phyloP scores from a whole-genome alignment of 2,797 vertebrate species.

The Amblyraja radiata region DNA sequence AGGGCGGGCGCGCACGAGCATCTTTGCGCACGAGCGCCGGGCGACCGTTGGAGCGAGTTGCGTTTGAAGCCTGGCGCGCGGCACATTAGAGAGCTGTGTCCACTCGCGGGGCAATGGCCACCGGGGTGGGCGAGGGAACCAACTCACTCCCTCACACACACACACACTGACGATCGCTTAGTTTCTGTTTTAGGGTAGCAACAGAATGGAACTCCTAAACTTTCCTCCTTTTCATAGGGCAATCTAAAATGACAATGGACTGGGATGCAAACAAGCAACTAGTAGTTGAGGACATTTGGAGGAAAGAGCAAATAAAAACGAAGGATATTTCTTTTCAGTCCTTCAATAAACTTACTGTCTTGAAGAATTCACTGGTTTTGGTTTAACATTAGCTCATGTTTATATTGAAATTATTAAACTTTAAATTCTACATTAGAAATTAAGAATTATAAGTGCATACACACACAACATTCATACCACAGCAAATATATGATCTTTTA shows the following conservation, averaged over 20 bases:
- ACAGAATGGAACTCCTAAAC: neutral
- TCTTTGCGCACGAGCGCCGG: neutral
- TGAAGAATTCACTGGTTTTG: neutral
- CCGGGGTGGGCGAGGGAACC: neutral
- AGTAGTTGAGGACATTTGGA: neutral
- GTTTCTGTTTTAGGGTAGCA: no score
- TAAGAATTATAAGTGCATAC: neutral
- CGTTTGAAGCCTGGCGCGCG: neutral
- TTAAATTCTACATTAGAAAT: no score
- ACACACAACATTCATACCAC: neutral
- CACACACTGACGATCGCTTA: no score
- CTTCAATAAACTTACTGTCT: neutral
- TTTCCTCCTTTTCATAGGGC: neutral
- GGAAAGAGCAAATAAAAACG: neutral
- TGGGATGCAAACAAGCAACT: neutral
- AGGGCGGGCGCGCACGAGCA: neutral
- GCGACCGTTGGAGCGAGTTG: neutral
- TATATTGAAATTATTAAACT: neutral
- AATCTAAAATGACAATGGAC: neutral
- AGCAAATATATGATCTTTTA: no score
- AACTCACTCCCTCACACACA: no score
- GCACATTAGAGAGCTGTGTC: neutral
- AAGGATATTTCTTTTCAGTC: neutral
- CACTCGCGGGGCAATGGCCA: no score
- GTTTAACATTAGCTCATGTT: neutral